These are phyloP conservation scores for Pseudachorutes palmiensis DNA, from an alignment of 1,140 invertebrate genomes.

Conservation along the genomic window DNA sequence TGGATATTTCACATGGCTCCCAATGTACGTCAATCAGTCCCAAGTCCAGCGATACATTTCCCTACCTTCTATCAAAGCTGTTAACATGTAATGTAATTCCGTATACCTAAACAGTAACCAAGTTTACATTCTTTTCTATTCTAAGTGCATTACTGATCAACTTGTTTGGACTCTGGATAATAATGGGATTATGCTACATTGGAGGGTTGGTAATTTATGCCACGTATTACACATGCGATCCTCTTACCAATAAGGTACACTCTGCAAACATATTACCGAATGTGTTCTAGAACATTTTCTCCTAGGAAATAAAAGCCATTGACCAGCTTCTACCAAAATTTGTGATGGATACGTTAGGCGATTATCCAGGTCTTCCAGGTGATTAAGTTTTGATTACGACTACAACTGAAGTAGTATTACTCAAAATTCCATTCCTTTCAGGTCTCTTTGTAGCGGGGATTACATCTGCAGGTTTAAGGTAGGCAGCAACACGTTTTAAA, in stretches of 20 bases:
- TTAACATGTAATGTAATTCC: conserved; percentile 21
- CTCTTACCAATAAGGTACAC: background rate
- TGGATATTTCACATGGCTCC: conserved; percentile 29
- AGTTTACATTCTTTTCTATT: conserved; percentile 42
- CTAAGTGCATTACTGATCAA: conserved; percentile 41
- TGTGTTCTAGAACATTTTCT: background rate
- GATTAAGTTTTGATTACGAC: too few species aligned
- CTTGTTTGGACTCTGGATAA: conserved; percentile 23
- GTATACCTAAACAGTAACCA: conserved; percentile 22
- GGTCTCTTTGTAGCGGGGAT: conserved; percentile 32
- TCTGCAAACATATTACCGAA: background rate
- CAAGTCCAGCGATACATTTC: conserved; percentile 32
- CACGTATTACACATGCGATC: conserved; percentile 26
- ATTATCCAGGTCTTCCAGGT: conserved; percentile 31
- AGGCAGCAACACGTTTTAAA: conserved; percentile 41
- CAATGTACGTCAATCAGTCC: conserved; percentile 31
- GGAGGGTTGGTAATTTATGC: conserved; percentile 26
- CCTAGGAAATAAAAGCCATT: conserved; percentile 22
- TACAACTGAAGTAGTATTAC: background rate
- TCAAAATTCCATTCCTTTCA: background rate
- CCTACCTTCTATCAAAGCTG: conserved; percentile 22
- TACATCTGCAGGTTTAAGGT: conserved; percentile 35
- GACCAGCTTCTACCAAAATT: conserved; percentile 44
- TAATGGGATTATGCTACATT: conserved; percentile 28
- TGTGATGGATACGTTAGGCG: conserved; percentile 46